Evolutionary conservation across 1,140 invertebrate species (phyloP).

Genomic region (Doryteuthis pealeii): DNA sequence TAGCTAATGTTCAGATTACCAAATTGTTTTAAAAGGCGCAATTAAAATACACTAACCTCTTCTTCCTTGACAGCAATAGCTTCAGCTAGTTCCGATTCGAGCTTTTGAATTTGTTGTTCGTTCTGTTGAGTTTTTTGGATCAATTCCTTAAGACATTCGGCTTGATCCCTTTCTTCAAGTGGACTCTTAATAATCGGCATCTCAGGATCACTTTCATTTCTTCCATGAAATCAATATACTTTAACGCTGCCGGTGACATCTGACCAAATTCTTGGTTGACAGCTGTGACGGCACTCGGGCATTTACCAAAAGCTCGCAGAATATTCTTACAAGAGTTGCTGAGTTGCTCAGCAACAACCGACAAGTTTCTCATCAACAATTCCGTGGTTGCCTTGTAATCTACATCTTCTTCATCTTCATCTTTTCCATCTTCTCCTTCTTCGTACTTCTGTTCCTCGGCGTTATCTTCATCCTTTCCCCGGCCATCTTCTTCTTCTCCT

Average conservation of each 20-base stretch:
- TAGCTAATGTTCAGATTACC: too few species aligned
- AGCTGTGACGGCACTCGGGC: conserved; percentile 46
- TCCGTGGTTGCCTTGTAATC: background rate
- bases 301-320: conserved; percentile 46
- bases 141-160: conserved; percentile 51
- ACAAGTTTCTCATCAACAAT: conserved; percentile 37
- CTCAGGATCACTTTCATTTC: conserved; percentile 54
- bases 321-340: conserved; percentile 54
- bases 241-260: conserved; percentile 18
- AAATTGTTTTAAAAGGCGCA: too few species aligned
- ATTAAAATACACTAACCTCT: conserved; percentile 48
- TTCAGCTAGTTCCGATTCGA: conserved; percentile 51
- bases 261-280: conserved; percentile 29
- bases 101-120: conserved; percentile 51
- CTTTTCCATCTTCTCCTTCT: conserved; percentile 18
- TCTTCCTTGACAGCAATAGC: conserved; percentile 56
- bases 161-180: conserved; percentile 54
- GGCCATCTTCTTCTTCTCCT: conserved; percentile 18
- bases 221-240: conserved; percentile 40
- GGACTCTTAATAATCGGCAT: conserved; percentile 54
- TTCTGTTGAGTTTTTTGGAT: conserved; percentile 51
- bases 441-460: conserved; percentile 20
- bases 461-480: conserved; percentile 12
- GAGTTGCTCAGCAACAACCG: conserved; percentile 48
- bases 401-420: conserved; percentile 18